Percentiles rank a stretch among this genome's conserved stretches.
These are phyloP conservation scores for Pelobates fuscus DNA, from an alignment of 2,113 vertebrate species.

Conservation along the genomic window DNA sequence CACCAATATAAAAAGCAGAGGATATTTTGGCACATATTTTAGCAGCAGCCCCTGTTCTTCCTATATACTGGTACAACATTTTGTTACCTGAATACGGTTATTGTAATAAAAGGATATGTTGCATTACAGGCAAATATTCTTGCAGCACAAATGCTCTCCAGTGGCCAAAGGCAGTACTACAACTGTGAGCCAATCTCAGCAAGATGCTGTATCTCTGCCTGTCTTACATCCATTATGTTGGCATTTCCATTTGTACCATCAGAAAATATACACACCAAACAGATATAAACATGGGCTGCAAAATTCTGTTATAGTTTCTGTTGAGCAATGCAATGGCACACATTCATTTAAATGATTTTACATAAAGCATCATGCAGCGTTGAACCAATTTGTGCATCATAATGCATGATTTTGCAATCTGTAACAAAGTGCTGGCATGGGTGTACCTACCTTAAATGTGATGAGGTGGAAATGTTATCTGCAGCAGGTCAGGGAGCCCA, in stretches of 20 bases:
- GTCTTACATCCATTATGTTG: slow-evolving; percentile 10
- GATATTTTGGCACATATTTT: not conserved
- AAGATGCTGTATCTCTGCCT: slow-evolving; percentile 13
- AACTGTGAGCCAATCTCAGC: slow-evolving; percentile 16
- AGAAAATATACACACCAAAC: not conserved
- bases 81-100: not conserved
- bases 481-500: slow-evolving; percentile 33
- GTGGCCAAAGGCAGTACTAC: slow-evolving; percentile 29
- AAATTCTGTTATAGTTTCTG: too few species aligned
- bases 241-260: not conserved
- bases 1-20: not conserved
- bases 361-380: not conserved
- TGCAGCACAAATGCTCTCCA: slow-evolving; percentile 23
- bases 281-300: not conserved
- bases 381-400: not conserved
- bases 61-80: not conserved
- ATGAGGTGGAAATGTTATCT: slow-evolving; percentile 38
- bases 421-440: not conserved
- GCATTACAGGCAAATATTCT: not conserved
- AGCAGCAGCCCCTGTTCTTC: not conserved
- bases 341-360: not conserved
- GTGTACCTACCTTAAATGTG: slow-evolving; percentile 31
- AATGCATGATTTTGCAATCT: too few species aligned
- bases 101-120: not conserved
- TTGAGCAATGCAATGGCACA: not conserved